Base-by-base conservation (phyloP, 2,113 vertebrate genomes). In the Rhodinocichla rosea region DNA sequence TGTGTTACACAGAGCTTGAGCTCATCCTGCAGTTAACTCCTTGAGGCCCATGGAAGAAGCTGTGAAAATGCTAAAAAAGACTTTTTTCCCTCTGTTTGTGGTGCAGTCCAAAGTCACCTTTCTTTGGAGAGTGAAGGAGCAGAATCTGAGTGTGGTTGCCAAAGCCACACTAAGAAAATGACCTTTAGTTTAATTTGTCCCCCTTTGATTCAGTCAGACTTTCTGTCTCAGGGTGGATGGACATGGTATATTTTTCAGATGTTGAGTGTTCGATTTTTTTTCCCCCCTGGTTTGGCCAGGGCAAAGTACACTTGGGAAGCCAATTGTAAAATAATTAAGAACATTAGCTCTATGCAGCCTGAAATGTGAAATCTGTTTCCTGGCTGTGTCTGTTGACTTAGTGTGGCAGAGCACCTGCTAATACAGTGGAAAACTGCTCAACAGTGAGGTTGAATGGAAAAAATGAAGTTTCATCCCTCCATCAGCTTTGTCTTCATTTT, bases 331-430 rank as follows among this genome's bases (percentile, higher is more conserved):
- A 13, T 64, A 74, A 90, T 92, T 76, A 92, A 83, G 67, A 87
- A 40, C 57, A 49, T 97, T 82, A 89, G n/a, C 69, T 80, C 9
- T 57, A 55, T 32, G 57, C 65, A 79, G 57, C 60, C 60, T 1
- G 4, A 94, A 95, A 95, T 2, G 39, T 84, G 57, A 96, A 95
- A 96, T 88, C 57, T 86, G 64, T 83, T 95, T 91, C 92, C 87
- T 87, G 83, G 30, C 80, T 83, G 3, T 86, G 57, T 64, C 79
- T 97, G 71, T 89, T 96, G 89, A 90, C 91, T 90, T 92, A 87
- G 80, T 70, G 37, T 79, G 69, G 84, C 69, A 52, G 85, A 93
- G 40, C 53, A 91, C 79, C 76, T 90, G 70, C 59, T 92, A 87
- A 84, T 73, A 73, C 85, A 79, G 32, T 76, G 78, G 75, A 88